Base-by-base conservation (phyloP, 2,888 invertebrate species). In the Ernsta delagoae region DNA sequence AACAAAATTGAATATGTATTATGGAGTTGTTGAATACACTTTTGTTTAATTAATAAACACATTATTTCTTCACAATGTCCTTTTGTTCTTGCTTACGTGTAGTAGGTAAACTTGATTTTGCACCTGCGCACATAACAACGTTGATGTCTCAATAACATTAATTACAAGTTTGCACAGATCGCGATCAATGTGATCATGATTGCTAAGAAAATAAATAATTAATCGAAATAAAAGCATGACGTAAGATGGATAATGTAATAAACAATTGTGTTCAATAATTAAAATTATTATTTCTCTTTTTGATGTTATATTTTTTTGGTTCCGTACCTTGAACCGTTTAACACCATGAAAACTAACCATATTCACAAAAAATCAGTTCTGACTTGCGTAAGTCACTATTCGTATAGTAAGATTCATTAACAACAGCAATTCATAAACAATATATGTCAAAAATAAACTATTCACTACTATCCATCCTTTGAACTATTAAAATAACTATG, bases 1-100 rank as follows among this genome's bases (percentile, higher is more conserved):
- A 50, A 50, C 11, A 50, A 50, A 50, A 50, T 16, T 50, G 16
- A 50, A 8, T 16, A 16, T 50, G 16, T 50, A 50, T 50, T 50
- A 50, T 50, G 50, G 3, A 50, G 7, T 16, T 16, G 7, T 50
- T 48, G n/a, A 50, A 50, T 5, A 50, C 50, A 34, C 7, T 5
- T 54, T 54, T 54, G 54, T 24, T 54, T 54, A 54, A 16, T 54
- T 54, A 34, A 54, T 54, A 11, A 34, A 54, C 5, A 31, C 54
- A 56, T 56, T 56, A n/a, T 56, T 11, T 9, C 34, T 56, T 2
- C 34, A 56, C 34, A 56, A 56, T 56, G n/a, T 24, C 5, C 39
- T 16, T 53, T 63, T 62, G 39, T 62, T 39, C 3, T 53, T 6
- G 11, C 62, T 62, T 60, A 60, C 60, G 61, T 54, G 5, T 63